Evolutionary conservation across 2,888 invertebrate genomes (phyloP), one percentile per base, ranked within the genome.

Genomic region (Aspidiotus destructor): DNA sequence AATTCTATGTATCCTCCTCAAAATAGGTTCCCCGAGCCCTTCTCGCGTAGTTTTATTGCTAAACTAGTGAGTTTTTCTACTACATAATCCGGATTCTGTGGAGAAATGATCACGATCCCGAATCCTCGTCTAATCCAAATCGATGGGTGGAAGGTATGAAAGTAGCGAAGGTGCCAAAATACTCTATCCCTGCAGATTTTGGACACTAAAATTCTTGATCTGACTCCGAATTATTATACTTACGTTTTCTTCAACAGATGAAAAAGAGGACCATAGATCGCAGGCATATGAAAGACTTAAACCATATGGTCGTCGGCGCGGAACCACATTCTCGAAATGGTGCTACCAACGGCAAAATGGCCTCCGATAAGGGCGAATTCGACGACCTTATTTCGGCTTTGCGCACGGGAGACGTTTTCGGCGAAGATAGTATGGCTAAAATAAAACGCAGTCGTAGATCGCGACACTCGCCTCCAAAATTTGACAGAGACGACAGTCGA

Each of bases 341-440:
- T 2, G 67, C 69, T 40, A 41, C 70, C 9, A 71, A 72, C 54
- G 72, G 70, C 15, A 71, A 70, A n/a, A 8, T 57, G 44, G 69
- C 61, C 13, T 73, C 70, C 10, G 73, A 73, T 42, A 75, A 74
- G 68, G 74, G 95, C 9, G 96, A 96, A 79, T 96, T 96, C 78
- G 96, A 96, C 76, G 96, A 96, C 79, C 82, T 96, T 73, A 96
- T 96, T 76, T 95, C 95, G 0, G 96, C 96, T 0, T 78, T 96
- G 64, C 80, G 95, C 70, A 95, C 96, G 0, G 96, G 96, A 0
- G 94, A 95, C 75, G 94, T 95, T 0, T 96, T 95, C 75, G 93
- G 94, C 0, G 95, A 95, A 76, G 95, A 95, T 76, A 72, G 72
- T 58, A 91, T 95, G 75, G 93, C 93, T 68, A 95, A 95, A 79